Percentiles rank a stretch among this genome's conserved stretches.
Evolutionary conservation across 2,888 invertebrate genomes (phyloP).

Genomic region (Eupeodes luniger): DNA sequence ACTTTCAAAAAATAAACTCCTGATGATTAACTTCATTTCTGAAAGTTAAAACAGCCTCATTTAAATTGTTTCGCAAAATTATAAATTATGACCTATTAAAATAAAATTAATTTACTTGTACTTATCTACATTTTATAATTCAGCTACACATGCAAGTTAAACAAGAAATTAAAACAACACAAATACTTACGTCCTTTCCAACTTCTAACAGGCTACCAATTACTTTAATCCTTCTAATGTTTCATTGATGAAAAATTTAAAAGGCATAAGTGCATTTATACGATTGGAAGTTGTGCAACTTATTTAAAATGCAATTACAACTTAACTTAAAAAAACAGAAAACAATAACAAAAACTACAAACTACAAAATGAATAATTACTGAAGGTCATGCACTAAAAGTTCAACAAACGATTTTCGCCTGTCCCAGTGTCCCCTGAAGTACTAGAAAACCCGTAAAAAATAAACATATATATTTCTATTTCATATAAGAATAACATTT

Average conservation of each 20-base stretch:
- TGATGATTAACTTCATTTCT: no score
- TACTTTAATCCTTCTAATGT: not conserved
- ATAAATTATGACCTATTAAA: no score
- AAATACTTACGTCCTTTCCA: no score
- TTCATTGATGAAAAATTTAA: constrained; percentile 5
- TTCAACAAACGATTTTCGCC: constrained; percentile 57
- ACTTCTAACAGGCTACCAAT: not conserved
- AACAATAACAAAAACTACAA: not conserved
- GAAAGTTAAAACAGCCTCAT: no score
- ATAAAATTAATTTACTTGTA: no score
- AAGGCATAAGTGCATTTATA: not conserved
- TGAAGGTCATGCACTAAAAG: constrained; percentile 51
- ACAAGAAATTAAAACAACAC: no score
- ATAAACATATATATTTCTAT: not conserved
- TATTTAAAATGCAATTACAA: constrained; percentile 29
- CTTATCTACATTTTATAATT: no score
- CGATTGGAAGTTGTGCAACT: not conserved
- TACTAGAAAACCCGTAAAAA: not conserved
- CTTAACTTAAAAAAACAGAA: no score
- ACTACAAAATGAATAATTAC: not conserved
- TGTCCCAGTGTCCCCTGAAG: constrained; percentile 19
- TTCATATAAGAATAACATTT: not conserved
- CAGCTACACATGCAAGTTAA: no score
- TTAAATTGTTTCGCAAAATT: no score
- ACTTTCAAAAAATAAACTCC: no score